These are phyloP conservation scores for Melanerpes aurifrons DNA, from an alignment of 2,113 vertebrate species.

Conservation along the genomic window DNA sequence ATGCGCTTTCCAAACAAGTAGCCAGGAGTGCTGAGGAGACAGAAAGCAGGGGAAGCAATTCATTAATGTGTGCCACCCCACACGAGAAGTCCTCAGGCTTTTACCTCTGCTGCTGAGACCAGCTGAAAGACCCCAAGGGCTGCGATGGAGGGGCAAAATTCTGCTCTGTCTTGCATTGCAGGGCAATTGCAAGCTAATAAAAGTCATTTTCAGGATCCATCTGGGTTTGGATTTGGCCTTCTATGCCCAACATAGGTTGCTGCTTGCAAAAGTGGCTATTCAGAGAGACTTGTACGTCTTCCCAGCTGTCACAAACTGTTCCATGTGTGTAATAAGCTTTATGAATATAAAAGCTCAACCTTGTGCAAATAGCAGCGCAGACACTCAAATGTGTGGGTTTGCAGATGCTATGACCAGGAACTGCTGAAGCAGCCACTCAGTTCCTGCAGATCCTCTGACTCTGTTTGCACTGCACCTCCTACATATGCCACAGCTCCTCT, in stretches of 20 bases:
- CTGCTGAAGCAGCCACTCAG: not conserved
- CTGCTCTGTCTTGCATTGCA: not conserved
- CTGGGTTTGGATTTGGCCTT: not conserved
- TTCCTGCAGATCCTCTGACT: not conserved
- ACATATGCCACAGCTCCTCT: not conserved
- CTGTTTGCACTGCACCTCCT: accelerated
- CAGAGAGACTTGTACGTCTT: not conserved
- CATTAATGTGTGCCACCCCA: not conserved
- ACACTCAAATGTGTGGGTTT: accelerated
- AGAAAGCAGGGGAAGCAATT: not conserved
- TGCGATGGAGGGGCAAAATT: not conserved
- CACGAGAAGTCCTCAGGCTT: accelerated
- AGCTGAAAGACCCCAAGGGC: not conserved
- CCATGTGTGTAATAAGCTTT: not conserved
- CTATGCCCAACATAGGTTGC: not conserved
- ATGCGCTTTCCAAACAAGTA: conserved; percentile 93
- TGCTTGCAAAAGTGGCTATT: not conserved
- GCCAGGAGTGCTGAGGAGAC: conserved; percentile 86
- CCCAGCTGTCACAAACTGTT: not conserved
- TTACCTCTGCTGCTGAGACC: not conserved
- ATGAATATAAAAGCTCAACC: not conserved
- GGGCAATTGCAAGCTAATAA: not conserved
- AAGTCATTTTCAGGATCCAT: not conserved
- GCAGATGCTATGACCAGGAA: not conserved
- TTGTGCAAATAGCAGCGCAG: not conserved